phyloP scores from a whole-genome alignment of 2,888 invertebrate genomes.

The Polia nebulosa region DNA sequence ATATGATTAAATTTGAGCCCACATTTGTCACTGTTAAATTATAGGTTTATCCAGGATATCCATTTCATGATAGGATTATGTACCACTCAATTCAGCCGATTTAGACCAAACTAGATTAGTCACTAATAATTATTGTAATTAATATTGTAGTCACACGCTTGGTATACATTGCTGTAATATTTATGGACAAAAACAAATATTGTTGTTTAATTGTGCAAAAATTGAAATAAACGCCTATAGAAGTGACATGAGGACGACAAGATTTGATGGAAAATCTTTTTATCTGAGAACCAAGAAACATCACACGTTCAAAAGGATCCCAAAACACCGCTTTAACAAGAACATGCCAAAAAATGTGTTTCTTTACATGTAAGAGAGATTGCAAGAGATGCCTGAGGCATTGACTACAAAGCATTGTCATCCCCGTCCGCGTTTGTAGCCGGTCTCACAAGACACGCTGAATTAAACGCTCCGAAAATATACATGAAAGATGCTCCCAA shows the following conservation, averaged over 20 bases:
- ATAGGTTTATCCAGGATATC: not conserved
- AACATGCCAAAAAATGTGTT: conserved; percentile 46
- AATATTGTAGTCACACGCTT: conserved; percentile 15
- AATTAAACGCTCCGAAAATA: conserved; percentile 46
- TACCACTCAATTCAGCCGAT: conserved; percentile 13
- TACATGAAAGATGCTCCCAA: conserved; percentile 39
- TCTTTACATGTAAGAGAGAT: conserved; percentile 34
- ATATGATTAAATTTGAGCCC: not conserved
- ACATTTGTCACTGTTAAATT: conserved; percentile 2
- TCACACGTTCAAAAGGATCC: conserved; percentile 22
- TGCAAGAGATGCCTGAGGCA: conserved; percentile 45
- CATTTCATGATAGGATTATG: conserved; percentile 9
- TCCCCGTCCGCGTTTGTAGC: conserved; percentile 39
- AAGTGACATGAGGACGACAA: not conserved
- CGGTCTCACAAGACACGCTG: conserved; percentile 33
- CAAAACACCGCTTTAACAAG: conserved; percentile 32
- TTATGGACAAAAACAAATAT: not conserved
- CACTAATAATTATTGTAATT: conserved; percentile 27
- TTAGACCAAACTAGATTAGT: conserved; percentile 25
- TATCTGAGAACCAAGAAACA: not conserved
- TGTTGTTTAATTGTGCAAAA: not conserved
- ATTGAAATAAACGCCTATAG: not conserved
- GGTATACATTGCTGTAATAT: not conserved
- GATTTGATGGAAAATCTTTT: not conserved
- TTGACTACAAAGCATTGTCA: conserved; percentile 59